Percentiles rank a stretch among this genome's conserved stretches.
phyloP scores from a whole-genome alignment of 37 sponge, comb jelly and placozoan genomes.

The Dysidea cf. avara region DNA sequence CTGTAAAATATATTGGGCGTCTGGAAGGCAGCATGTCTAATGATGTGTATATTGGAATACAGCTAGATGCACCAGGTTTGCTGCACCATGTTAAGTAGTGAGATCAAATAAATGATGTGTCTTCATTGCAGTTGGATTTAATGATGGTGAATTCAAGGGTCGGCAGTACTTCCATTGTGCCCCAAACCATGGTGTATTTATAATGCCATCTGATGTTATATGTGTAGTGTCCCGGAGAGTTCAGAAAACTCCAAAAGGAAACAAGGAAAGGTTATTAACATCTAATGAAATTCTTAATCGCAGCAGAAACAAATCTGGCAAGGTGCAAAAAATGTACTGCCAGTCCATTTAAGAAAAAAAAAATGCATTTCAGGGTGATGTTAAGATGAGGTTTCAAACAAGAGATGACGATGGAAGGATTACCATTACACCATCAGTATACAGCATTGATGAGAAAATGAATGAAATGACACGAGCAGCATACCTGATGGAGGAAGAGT shows the following conservation, averaged over 20 bases:
- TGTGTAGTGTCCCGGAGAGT: slow-evolving; percentile 77
- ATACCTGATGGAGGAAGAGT: too few species aligned
- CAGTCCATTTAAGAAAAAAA: too few species aligned
- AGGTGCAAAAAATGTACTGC: too few species aligned
- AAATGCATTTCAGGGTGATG: too few species aligned
- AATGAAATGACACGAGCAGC: too few species aligned
- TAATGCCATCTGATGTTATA: slow-evolving; percentile 48
- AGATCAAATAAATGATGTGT: neutral
- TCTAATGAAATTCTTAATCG: too few species aligned
- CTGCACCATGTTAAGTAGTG: neutral
- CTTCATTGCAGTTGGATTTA: slow-evolving; percentile 43
- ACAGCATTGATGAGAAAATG: too few species aligned
- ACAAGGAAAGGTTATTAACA: too few species aligned
- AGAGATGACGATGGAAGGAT: too few species aligned
- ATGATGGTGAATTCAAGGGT: slow-evolving; percentile 56
- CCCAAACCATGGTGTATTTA: slow-evolving; percentile 64
- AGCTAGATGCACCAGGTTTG: slow-evolving; percentile 63
- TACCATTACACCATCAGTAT: too few species aligned
- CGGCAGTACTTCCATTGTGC: slow-evolving; percentile 67
- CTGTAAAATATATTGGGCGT: slow-evolving; percentile 77
- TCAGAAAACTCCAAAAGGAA: neutral
- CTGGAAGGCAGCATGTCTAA: slow-evolving; percentile 46
- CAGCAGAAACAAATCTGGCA: too few species aligned
- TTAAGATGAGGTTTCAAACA: too few species aligned
- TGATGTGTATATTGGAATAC: slow-evolving; percentile 61